Conservation (phyloP, 2,888 invertebrate species). For the Trichacis sp. region DNA sequence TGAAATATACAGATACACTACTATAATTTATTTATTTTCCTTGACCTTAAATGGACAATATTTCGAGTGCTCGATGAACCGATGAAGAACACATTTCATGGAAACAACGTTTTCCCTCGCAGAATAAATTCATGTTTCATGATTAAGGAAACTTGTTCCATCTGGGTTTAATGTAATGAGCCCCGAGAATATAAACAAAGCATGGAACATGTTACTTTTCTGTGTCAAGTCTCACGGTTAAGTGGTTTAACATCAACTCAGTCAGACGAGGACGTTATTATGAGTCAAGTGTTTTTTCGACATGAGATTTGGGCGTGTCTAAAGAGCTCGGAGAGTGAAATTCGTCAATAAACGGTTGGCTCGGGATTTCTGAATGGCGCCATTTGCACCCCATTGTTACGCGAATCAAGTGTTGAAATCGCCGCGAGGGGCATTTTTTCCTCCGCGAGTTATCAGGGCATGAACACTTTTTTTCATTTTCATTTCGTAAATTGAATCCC, state of each 20-base stretch:
- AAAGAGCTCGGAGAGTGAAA: background rate
- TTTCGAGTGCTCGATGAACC: background rate
- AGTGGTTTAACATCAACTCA: conserved; percentile 16
- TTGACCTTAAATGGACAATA: conserved; percentile 38
- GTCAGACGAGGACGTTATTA: conserved; percentile 16
- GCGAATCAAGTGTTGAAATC: background rate
- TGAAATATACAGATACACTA: too few species aligned
- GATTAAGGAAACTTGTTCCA: background rate
- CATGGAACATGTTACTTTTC: background rate
- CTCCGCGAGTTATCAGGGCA: too few species aligned
- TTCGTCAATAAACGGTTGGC: conserved; percentile 10
- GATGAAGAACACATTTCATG: too few species aligned
- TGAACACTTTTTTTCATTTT: too few species aligned
- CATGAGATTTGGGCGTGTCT: conserved; percentile 26
- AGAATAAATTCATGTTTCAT: too few species aligned
- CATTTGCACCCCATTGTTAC: conserved; percentile 15
- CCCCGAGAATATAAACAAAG: background rate
- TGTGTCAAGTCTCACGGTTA: conserved; percentile 1
- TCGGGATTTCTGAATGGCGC: conserved; percentile 18
- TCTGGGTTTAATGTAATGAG: background rate
- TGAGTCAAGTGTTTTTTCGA: conserved; percentile 12
- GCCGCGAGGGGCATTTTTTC: background rate
- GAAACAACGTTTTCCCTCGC: too few species aligned
- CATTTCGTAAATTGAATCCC: too few species aligned
- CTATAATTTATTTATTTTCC: conserved; percentile 44